Evolutionary conservation across 2,888 invertebrate genomes (phyloP), one percentile per base, ranked within the genome.

Genomic region (Halictus quadricinctus): DNA sequence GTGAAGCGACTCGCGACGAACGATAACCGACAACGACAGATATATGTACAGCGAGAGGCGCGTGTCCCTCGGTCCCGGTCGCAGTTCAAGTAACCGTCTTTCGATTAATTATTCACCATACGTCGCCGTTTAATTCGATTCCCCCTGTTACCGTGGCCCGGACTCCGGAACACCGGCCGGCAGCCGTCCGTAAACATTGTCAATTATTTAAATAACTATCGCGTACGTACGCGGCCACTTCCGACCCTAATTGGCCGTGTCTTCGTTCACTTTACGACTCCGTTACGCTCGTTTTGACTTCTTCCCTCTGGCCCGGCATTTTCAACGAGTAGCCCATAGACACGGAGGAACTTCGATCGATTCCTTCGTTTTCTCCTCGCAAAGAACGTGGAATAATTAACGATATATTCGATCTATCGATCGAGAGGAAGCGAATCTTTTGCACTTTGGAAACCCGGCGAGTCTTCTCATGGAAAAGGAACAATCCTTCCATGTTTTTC

Each of bases 81-180:
- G 82, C 88, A 85, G 88, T 91, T 91, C 88, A 89, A 91, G 91
- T 91, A 91, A 92, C 91, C 88, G 85, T 88, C 91, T 84, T 81
- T 88, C 90, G 90, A 92, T 94, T 93, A 93, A 94, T 94, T 94
- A 94, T 94, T 94, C 94, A 91, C 91, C 93, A 92, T 94, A 94
- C 94, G 94, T 94, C 89, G 91, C 84, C 81, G 87, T 88, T 90
- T 93, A 93, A 94, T 93, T 92, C 87, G 91, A 94, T 93, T 92
- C 88, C 84, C 79, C 81, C 87, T 86, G 85, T 76, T 21, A 64
- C 75, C 77, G 79, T 29, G 77, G 43, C 43, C 58, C 60, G 70
- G 72, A 6, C 72, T 70, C 36, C 36, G 41, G 69, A 66, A 10
- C 66, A n/a, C 60, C 13, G 69, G 41, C 64, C 13, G 69, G 41